Evolutionary conservation across 2,888 invertebrate species (phyloP).

Genomic region (Empis stercorea): DNA sequence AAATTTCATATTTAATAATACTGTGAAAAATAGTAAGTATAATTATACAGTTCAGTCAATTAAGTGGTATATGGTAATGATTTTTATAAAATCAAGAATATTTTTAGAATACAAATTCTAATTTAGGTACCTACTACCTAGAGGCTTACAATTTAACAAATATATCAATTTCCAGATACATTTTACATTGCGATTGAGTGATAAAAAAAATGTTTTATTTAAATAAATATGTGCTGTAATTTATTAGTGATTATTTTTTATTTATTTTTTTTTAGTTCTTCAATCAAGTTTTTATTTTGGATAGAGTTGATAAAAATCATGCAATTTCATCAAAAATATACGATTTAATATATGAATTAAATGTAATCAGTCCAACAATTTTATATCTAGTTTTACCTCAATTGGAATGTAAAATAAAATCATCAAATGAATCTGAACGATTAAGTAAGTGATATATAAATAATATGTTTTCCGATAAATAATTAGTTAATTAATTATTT

Average conservation of each 20-base stretch:
- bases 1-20: too few species aligned
- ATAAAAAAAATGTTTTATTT: too few species aligned
- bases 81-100: too few species aligned
- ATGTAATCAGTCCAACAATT: slow-evolving; percentile 81
- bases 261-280: slow-evolving; percentile 58
- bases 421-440: slow-evolving; percentile 77
- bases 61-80: too few species aligned
- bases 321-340: slow-evolving; percentile 76
- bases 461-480: neutral
- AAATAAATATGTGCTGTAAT: neutral
- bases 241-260: neutral
- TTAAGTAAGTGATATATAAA: slow-evolving; percentile 39
- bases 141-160: too few species aligned
- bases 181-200: too few species aligned
- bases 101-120: too few species aligned
- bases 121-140: too few species aligned
- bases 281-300: slow-evolving; percentile 86
- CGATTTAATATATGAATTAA: slow-evolving; percentile 91
- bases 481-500: neutral
- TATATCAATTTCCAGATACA: too few species aligned
- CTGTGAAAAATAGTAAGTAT: too few species aligned
- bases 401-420: slow-evolving; percentile 88
- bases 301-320: slow-evolving; percentile 73
- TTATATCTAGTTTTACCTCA: slow-evolving; percentile 83
- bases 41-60: too few species aligned